Percentiles rank a stretch among this genome's conserved stretches.
Conservation (phyloP, 2,888 invertebrate genomes). For the Disparrhopalites patrizii region DNA sequence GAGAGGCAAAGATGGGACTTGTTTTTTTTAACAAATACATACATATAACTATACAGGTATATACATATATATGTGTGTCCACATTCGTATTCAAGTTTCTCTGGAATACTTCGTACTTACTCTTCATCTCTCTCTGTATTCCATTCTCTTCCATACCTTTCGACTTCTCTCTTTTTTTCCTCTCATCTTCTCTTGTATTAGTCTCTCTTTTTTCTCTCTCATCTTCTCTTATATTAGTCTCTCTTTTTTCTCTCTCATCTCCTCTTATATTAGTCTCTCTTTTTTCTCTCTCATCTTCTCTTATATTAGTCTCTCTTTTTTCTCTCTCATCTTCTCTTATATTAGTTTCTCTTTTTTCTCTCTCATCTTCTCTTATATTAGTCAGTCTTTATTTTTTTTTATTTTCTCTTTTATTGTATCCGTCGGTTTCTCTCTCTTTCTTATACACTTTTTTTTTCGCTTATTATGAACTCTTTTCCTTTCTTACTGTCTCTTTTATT, state of each 20-base stretch:
- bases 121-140: too few species aligned
- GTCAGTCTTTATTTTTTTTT: neutral
- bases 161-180: constrained; percentile 7
- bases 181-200: too few species aligned
- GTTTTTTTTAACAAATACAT: too few species aligned
- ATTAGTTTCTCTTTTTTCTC: neutral
- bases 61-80: too few species aligned
- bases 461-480: neutral
- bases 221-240: neutral
- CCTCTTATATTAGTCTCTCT: too few species aligned
- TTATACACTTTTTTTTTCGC: neutral
- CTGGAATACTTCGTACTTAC: too few species aligned
- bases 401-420: neutral
- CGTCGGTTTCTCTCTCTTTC: neutral
- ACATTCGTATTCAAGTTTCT: too few species aligned
- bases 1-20: too few species aligned
- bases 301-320: too few species aligned
- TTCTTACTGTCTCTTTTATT: neutral
- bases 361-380: neutral
- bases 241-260: constrained; percentile 2
- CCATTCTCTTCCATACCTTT: neutral
- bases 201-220: too few species aligned
- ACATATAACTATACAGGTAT: too few species aligned
- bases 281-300: neutral
- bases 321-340: neutral